Conservation (phyloP, 2,888 invertebrate genomes). For the Tenthredo amoena region DNA sequence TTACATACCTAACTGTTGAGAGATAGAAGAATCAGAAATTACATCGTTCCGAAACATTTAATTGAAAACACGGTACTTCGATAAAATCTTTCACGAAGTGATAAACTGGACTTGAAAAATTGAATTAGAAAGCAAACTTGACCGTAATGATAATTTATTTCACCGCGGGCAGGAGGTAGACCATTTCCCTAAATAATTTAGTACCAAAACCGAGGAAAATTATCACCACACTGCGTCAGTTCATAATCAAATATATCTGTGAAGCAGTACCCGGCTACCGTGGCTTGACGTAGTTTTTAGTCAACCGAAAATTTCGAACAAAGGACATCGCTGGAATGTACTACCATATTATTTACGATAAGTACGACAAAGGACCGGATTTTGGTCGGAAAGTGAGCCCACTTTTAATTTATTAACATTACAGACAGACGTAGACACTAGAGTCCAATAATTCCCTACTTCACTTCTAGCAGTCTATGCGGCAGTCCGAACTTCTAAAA, state of each 20-base stretch:
- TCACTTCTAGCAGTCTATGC: neutral
- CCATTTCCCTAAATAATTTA: constrained; percentile 33
- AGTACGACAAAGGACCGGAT: neutral
- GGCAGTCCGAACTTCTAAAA: neutral
- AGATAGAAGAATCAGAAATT: neutral
- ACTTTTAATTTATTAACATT: neutral
- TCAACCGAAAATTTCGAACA: neutral
- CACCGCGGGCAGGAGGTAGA: neutral
- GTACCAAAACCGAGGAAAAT: neutral
- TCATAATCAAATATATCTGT: constrained; percentile 4
- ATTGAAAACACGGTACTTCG: neutral
- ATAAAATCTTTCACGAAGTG: neutral
- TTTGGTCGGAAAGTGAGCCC: neutral
- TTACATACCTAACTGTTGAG: neutral
- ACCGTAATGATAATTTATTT: constrained; percentile 4
- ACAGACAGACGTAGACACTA: neutral
- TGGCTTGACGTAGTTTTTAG: neutral
- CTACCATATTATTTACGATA: neutral
- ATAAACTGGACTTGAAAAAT: neutral
- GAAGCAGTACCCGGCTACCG: neutral
- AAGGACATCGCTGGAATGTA: neutral
- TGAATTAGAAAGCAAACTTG: neutral
- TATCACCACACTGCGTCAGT: constrained; percentile 13
- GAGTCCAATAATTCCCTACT: neutral
- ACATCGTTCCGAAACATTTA: neutral